Evolutionary conservation across 2,113 vertebrate species (phyloP).

Genomic region (Atractosteus spatula): DNA sequence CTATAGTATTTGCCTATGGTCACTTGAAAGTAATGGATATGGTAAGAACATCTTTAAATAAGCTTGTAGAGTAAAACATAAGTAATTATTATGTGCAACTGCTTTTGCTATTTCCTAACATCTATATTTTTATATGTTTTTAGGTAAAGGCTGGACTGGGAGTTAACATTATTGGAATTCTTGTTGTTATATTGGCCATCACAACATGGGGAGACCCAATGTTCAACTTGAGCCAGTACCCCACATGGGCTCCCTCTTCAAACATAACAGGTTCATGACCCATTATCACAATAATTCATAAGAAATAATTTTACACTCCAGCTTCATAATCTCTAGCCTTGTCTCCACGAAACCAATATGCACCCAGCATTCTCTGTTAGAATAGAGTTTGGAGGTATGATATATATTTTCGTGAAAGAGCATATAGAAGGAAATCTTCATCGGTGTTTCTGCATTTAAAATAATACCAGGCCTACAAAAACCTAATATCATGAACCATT

Average conservation of each 20-base stretch:
- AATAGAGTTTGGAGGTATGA: too few species aligned
- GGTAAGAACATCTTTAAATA: constrained; percentile 66
- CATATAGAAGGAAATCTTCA: too few species aligned
- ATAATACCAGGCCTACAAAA: too few species aligned
- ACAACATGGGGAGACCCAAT: constrained; percentile 79
- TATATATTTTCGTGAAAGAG: too few species aligned
- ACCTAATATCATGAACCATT: too few species aligned
- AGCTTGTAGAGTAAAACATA: neutral
- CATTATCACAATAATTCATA: neutral
- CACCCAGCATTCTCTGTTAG: too few species aligned
- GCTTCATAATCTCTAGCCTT: too few species aligned
- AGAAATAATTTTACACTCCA: too few species aligned
- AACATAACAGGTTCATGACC: constrained; percentile 63
- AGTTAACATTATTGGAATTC: constrained; percentile 79
- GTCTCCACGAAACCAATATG: too few species aligned
- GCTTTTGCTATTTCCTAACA: too few species aligned
- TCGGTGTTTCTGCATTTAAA: too few species aligned
- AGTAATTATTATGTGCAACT: too few species aligned
- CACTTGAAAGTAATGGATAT: constrained; percentile 80
- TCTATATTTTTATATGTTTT: constrained; percentile 15
- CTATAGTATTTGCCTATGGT: constrained; percentile 85
- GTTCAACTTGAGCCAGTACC: constrained; percentile 77
- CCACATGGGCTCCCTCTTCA: constrained; percentile 69
- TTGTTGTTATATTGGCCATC: constrained; percentile 76
- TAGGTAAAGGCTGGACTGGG: constrained; percentile 92